A percentile compares a stretch with the other conserved stretches of the same genome.
Conservation (phyloP, 2,113 vertebrate genomes). For the Dolichotis patagonum region DNA sequence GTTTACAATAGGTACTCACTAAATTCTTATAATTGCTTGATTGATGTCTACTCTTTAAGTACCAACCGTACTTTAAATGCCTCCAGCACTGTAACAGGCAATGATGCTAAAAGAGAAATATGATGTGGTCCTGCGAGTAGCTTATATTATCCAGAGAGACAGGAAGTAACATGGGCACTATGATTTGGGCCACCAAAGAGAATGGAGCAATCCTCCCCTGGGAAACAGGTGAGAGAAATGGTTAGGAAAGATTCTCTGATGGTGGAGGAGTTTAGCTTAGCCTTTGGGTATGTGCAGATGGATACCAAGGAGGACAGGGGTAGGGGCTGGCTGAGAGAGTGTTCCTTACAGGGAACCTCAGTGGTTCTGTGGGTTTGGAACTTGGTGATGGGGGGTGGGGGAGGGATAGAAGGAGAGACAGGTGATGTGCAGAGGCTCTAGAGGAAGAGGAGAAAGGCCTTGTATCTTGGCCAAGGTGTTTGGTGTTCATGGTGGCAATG, state of each 20-base stretch:
- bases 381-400: too few relatives aligned
- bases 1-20: not conserved
- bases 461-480: not conserved
- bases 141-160: not conserved
- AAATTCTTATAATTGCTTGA: not conserved
- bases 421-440: not conserved
- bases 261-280: not conserved
- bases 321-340: not conserved
- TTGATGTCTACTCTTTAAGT: not conserved
- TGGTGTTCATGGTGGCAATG: not conserved
- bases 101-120: not conserved
- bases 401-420: too few relatives aligned
- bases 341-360: not conserved
- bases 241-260: not conserved
- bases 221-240: not conserved
- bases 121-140: not conserved
- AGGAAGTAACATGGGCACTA: not conserved
- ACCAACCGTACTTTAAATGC: not conserved
- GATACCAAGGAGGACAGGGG: accelerated
- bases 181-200: not conserved
- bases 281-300: not conserved
- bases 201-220: not conserved
- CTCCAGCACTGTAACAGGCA: not conserved
- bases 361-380: not conserved
- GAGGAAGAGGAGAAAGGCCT: not conserved